A percentile compares a stretch with the other conserved stretches of the same genome.
Evolutionary conservation across 2,113 vertebrate genomes (phyloP).

Genomic region (Malurus cyaneus): DNA sequence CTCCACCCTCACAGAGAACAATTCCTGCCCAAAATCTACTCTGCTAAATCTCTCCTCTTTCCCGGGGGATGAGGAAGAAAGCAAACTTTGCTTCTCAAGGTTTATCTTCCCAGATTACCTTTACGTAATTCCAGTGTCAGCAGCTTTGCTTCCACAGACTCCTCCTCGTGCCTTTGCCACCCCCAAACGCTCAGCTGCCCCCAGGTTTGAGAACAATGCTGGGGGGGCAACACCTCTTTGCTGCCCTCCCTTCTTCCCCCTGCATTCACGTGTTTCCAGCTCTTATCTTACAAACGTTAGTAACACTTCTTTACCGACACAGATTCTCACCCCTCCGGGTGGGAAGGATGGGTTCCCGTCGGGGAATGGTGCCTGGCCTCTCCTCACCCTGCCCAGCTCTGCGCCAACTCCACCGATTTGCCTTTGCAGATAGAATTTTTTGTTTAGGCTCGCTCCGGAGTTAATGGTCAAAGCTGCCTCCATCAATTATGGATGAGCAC

Average conservation of each 20-base stretch:
- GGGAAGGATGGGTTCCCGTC: neutral
- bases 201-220: neutral
- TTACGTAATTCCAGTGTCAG: rapidly evolving
- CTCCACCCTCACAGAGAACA: rapidly evolving
- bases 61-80: neutral
- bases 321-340: neutral
- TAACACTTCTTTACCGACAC: neutral
- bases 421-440: neutral
- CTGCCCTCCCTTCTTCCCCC: neutral
- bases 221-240: neutral
- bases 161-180: neutral
- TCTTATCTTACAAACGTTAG: neutral
- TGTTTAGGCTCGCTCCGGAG: neutral
- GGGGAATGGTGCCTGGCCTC: neutral
- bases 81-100: neutral
- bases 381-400: neutral
- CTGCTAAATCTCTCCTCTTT: neutral
- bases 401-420: neutral
- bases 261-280: neutral
- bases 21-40: neutral
- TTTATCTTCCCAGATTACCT: neutral
- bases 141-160: neutral
- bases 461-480: slow-evolving; percentile 12
- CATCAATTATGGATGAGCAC: slow-evolving; percentile 23
- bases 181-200: neutral